phyloP scores from a whole-genome alignment of 2,888 invertebrate genomes.

The Ectropis crepuscularia region DNA sequence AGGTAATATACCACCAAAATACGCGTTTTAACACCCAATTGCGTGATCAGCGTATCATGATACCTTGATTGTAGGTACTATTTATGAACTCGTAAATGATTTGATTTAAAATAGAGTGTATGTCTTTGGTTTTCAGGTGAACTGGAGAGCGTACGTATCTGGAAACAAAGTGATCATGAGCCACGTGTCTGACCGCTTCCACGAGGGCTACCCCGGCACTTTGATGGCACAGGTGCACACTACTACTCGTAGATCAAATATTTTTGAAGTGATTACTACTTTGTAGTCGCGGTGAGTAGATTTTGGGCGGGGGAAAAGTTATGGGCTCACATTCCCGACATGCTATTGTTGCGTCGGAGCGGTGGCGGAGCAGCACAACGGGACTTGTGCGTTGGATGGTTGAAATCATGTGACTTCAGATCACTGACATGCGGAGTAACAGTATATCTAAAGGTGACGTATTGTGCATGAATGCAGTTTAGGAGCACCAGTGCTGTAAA shows the following conservation, averaged over 20 bases:
- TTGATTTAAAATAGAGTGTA: not conserved
- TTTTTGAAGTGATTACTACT: not conserved
- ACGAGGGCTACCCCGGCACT: conserved; percentile 96
- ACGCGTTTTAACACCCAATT: no score
- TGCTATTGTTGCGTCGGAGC: not conserved
- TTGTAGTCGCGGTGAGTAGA: not conserved
- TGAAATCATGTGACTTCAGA: no score
- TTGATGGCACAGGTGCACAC: conserved; percentile 83
- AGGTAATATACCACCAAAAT: no score
- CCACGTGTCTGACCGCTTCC: conserved; percentile 90
- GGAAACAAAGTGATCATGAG: conserved; percentile 88
- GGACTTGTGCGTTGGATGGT: no score
- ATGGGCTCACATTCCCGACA: not conserved
- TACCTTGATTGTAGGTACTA: no score
- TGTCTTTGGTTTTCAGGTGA: conserved; percentile 63
- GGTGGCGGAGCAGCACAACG: no score
- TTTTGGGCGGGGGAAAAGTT: not conserved
- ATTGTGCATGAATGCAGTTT: no score
- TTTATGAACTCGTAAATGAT: no score
- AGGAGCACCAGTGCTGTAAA: no score
- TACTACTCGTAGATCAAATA: not conserved
- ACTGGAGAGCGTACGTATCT: conserved; percentile 87
- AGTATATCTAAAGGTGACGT: no score
- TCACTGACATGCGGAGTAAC: no score
- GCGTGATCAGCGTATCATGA: no score